Evolutionary conservation across 1,140 invertebrate genomes (phyloP).

Genomic region (Polyergus mexicanus): DNA sequence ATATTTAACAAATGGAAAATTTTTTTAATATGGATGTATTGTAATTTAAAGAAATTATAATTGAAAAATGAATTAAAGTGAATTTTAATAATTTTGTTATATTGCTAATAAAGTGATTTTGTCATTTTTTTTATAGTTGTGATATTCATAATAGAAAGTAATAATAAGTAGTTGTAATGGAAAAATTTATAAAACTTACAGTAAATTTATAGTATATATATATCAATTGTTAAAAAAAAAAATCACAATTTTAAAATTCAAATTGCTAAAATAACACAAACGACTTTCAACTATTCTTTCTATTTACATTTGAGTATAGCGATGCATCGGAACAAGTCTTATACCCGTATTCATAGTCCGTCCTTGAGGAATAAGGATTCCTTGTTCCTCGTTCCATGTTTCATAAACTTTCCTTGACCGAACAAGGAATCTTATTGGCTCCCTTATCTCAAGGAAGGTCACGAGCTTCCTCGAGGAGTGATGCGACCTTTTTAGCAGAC

Average conservation of each 20-base stretch:
- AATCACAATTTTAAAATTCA: no score
- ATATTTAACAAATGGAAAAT: background rate
- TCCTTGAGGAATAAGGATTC: no score
- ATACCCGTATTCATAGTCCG: no score
- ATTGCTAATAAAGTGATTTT: background rate
- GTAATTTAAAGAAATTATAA: background rate
- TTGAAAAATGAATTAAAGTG: background rate
- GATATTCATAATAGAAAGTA: background rate
- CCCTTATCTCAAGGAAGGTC: no score
- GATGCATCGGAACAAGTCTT: background rate
- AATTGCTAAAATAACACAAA: constrained; percentile 23
- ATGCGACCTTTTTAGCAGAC: no score
- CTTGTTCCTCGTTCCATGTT: no score
- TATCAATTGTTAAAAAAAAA: background rate
- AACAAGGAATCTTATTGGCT: no score
- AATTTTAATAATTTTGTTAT: constrained; percentile 12
- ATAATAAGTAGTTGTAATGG: background rate
- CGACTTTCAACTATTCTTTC: constrained; percentile 30
- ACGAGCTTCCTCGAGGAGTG: no score
- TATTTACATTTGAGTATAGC: background rate
- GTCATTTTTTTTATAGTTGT: background rate
- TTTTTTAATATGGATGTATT: background rate
- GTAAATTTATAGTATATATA: background rate
- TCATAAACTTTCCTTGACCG: no score
- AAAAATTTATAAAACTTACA: constrained; percentile 3